Percentiles rank a stretch among this genome's conserved stretches.
These are phyloP conservation scores for Lepilemur ruficaudatus DNA, from an alignment of 2,797 vertebrate species.

Conservation along the genomic window DNA sequence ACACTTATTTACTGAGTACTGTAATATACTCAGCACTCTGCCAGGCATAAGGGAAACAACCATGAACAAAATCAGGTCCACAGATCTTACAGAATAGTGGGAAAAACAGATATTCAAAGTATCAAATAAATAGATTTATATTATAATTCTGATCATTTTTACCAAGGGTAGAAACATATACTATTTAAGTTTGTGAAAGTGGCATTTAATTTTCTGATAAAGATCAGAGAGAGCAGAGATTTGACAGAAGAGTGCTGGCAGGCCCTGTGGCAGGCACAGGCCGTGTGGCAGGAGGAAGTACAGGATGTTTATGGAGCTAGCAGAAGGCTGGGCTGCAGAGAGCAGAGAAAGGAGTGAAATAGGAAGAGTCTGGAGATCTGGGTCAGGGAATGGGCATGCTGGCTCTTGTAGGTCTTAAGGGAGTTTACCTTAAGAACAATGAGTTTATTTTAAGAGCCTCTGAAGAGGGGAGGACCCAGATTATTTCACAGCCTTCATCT, in stretches of 20 bases:
- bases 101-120: neutral
- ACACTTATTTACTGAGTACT: neutral
- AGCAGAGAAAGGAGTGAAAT: neutral
- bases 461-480: neutral
- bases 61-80: neutral
- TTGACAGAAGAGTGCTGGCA: neutral
- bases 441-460: conserved; percentile 26
- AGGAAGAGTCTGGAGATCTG: neutral
- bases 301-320: neutral
- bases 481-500: conserved; percentile 38
- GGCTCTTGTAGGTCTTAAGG: neutral
- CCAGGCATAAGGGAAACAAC: neutral
- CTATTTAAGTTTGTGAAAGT: neutral
- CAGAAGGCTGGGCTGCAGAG: neutral
- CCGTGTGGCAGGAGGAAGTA: neutral
- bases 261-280: neutral
- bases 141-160: neutral
- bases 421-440: neutral
- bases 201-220: neutral
- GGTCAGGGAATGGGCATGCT: neutral
- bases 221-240: neutral
- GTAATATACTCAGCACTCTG: neutral
- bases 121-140: neutral
- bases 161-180: neutral
- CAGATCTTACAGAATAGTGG: neutral